Evolutionary conservation across 2,888 invertebrate genomes (phyloP).

Genomic region (Spisula subtruncata): DNA sequence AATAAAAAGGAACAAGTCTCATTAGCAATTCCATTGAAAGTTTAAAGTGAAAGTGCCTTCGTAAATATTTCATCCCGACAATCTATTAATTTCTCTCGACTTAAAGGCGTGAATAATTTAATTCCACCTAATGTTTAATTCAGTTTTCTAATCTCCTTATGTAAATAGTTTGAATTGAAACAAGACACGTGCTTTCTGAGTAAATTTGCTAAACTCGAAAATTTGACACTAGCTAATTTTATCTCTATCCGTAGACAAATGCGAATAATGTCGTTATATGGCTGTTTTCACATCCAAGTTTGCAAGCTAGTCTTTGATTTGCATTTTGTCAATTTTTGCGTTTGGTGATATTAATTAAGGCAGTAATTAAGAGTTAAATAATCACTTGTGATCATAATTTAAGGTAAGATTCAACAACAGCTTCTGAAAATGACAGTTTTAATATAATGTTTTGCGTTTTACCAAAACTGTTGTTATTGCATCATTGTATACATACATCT

Average conservation of each 20-base stretch:
- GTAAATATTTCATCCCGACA: background rate
- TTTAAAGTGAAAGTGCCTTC: background rate
- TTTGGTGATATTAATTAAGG: no score
- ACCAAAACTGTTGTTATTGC: no score
- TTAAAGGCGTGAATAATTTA: background rate
- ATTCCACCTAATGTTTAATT: constrained; percentile 6
- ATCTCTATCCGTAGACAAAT: background rate
- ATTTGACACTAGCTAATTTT: constrained; percentile 1
- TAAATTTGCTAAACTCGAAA: constrained; percentile 20
- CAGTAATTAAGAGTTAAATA: no score
- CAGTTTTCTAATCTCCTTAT: background rate
- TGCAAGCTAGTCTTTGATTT: no score
- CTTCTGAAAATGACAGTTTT: no score
- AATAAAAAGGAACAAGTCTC: no score
- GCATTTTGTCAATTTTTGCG: no score
- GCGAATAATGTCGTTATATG: background rate
- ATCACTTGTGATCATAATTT: no score
- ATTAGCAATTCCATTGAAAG: background rate
- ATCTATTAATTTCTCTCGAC: background rate
- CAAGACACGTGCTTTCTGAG: background rate
- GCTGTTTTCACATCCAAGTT: background rate
- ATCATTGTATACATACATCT: no score
- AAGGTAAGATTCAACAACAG: no score
- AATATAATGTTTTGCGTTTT: no score
- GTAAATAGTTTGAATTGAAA: constrained; percentile 20